A percentile compares a stretch with the other conserved stretches of the same genome.
Evolutionary conservation across 2,797 vertebrate genomes (phyloP).

Genomic region (Platalea minor): DNA sequence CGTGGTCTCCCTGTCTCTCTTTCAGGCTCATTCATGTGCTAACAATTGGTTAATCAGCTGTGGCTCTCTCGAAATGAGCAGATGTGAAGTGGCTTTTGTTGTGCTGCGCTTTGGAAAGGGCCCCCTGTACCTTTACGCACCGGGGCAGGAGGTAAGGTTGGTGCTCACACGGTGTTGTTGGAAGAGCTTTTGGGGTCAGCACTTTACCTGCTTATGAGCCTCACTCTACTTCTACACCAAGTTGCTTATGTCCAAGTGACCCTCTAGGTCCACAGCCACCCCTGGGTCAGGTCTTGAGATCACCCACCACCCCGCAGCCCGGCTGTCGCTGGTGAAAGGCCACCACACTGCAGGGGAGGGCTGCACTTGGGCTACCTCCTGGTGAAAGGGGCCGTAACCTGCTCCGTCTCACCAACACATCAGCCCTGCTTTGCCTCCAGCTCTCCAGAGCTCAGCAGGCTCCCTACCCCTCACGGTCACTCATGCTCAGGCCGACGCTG

Average conservation of each 20-base stretch:
- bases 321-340: not conserved
- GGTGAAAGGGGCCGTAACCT: not conserved
- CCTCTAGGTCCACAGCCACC: not conserved
- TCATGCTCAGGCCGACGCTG: not conserved
- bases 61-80: conserved; percentile 20
- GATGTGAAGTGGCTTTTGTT: conserved; percentile 9
- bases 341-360: not conserved
- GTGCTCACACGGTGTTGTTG: not conserved
- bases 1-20: conserved; percentile 27
- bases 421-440: not conserved
- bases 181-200: not conserved
- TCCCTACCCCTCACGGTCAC: not conserved
- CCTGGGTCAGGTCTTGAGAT: not conserved
- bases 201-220: not conserved
- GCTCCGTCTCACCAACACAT: not conserved
- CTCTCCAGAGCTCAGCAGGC: not conserved
- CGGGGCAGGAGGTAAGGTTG: not conserved
- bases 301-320: not conserved
- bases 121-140: not conserved
- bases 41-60: conserved; percentile 21
- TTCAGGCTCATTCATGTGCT: conserved; percentile 35
- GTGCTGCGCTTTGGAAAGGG: not conserved
- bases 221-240: not conserved
- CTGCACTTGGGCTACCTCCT: not conserved
- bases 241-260: not conserved